phyloP scores from a whole-genome alignment of 2,113 vertebrate genomes.

The Uria lomvia region DNA sequence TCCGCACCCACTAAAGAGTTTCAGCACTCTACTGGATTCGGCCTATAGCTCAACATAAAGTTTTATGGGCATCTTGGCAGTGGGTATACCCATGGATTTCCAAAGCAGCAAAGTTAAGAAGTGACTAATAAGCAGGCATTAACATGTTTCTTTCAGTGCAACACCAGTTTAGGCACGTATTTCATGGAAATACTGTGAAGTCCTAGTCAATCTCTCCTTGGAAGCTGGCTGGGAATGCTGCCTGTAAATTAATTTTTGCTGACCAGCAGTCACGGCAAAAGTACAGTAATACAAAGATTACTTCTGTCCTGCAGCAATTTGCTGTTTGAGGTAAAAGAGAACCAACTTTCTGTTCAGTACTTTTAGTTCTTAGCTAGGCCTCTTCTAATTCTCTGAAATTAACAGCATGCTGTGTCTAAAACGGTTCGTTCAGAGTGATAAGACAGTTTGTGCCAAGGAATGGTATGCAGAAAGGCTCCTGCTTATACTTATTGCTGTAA shows the following conservation, averaged over 20 bases:
- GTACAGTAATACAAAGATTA: not conserved
- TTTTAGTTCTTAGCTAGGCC: too few species aligned
- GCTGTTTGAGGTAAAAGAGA: too few species aligned
- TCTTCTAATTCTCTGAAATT: too few species aligned
- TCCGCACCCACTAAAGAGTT: not conserved
- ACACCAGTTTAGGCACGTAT: not conserved
- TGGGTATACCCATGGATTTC: not conserved
- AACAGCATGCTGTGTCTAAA: too few species aligned
- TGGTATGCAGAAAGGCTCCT: too few species aligned
- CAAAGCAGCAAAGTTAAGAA: not conserved
- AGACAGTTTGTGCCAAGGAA: too few species aligned
- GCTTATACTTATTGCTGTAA: too few species aligned
- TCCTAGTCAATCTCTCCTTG: not conserved
- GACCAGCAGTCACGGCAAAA: not conserved
- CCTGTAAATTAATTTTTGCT: not conserved
- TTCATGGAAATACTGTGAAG: fast-evolving
- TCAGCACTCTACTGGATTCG: fast-evolving
- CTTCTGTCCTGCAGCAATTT: not conserved
- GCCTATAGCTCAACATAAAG: not conserved
- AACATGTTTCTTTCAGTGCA: not conserved
- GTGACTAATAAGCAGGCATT: not conserved
- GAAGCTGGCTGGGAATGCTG: not conserved
- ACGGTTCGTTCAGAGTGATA: too few species aligned
- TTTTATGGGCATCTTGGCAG: not conserved
- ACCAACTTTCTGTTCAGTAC: too few species aligned